These are phyloP conservation scores for Apamea anceps DNA, from an alignment of 2,888 invertebrate species.

Conservation along the genomic window DNA sequence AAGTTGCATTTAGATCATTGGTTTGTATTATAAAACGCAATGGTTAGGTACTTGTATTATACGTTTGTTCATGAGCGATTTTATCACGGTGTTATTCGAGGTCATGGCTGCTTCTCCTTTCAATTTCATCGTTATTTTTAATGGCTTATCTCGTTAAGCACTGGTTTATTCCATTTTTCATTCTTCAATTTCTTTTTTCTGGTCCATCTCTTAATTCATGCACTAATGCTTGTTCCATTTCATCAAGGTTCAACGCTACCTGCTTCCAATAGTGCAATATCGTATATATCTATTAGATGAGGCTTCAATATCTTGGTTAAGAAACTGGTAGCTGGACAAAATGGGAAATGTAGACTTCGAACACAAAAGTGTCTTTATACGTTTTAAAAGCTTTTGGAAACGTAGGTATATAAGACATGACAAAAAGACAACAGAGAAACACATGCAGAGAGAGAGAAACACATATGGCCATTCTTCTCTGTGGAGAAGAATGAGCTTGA, in stretches of 20 bases:
- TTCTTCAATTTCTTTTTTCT: neutral
- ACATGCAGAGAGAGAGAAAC: too few species aligned
- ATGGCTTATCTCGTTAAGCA: neutral
- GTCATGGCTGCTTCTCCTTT: constrained; percentile 56
- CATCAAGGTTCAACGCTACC: neutral
- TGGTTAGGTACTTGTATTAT: neutral
- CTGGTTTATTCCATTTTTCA: neutral
- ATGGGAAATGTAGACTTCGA: too few species aligned
- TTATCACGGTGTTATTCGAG: constrained; percentile 37
- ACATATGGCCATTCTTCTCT: too few species aligned
- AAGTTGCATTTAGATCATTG: constrained; percentile 61
- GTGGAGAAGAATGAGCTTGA: neutral
- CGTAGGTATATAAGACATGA: too few species aligned
- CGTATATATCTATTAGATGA: neutral
- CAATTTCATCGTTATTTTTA: constrained; percentile 35
- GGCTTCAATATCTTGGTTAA: neutral
- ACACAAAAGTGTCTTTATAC: too few species aligned
- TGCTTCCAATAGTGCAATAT: neutral
- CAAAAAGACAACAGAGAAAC: too few species aligned
- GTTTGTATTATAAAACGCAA: constrained; percentile 45
- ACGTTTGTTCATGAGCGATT: constrained; percentile 26
- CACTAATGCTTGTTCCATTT: neutral
- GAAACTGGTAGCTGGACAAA: neutral
- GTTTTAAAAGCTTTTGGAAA: too few species aligned
- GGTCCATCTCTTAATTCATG: neutral